These are phyloP conservation scores for Rhinogobius similis DNA, from an alignment of 2,113 vertebrate genomes.

Conservation along the genomic window DNA sequence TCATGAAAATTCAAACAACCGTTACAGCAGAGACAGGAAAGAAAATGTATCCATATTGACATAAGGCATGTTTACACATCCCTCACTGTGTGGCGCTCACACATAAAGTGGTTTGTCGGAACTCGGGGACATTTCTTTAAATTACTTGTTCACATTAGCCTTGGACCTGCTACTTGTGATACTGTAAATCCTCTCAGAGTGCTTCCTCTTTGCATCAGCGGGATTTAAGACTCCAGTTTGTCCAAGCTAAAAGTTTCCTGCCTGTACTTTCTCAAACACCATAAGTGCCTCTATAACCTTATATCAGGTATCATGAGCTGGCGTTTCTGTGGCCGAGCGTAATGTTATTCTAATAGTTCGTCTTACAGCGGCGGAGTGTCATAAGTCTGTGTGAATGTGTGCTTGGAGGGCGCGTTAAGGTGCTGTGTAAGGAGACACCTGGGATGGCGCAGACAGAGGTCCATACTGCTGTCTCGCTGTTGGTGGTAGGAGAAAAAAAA, in stretches of 20 bases:
- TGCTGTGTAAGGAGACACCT: slow-evolving; percentile 66
- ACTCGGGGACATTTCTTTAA: neutral
- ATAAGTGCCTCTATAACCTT: slow-evolving; percentile 40
- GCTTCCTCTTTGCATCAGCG: slow-evolving; percentile 19
- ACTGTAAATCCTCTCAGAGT: slow-evolving; percentile 5
- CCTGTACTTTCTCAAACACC: slow-evolving; percentile 4
- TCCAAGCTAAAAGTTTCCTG: slow-evolving; percentile 17
- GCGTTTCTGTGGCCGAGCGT: slow-evolving; percentile 33
- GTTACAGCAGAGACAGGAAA: neutral
- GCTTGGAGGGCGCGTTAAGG: slow-evolving; percentile 52
- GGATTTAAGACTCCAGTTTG: slow-evolving; percentile 25
- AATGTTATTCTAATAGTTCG: slow-evolving; percentile 67
- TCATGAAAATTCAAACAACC: neutral
- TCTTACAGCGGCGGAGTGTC: slow-evolving; percentile 57
- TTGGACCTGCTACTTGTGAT: slow-evolving; percentile 11
- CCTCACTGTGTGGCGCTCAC: neutral
- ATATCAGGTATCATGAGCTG: slow-evolving; percentile 22
- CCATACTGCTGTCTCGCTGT: slow-evolving; percentile 44
- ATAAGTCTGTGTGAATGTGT: slow-evolving; percentile 57
- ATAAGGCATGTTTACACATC: neutral
- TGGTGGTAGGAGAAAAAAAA: too few relatives aligned
- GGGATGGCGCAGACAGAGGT: slow-evolving; percentile 58
- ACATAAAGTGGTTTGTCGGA: neutral
- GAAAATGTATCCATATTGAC: neutral
- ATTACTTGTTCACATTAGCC: neutral